Base-by-base conservation (phyloP, 2,113 vertebrate species). In the Dissostichus mawsoni region DNA sequence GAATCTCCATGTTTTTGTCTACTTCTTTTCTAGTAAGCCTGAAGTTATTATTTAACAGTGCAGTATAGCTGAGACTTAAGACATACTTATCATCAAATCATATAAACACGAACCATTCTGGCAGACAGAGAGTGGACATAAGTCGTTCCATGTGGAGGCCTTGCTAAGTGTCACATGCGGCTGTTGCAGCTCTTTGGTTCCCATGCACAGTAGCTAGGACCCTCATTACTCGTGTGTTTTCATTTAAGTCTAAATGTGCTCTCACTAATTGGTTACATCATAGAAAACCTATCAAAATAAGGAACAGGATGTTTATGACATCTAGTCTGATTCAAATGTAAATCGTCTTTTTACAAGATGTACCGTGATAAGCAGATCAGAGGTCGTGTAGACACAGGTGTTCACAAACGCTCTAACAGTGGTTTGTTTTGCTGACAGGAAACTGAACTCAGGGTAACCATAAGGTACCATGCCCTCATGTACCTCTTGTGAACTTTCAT, bases 91-190 rank as follows among this genome's bases (percentile, higher is more conserved):
- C 73, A 83, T 85, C 74, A 74, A 89, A 82, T 87, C 83, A 69
- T 78, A 78, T 74, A 92, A 88, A 85, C 58, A 73, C 7, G 41
- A 76, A 77, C 80, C 85, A 78, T 82, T 85, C 81, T 84, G 83
- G 78, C 67, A 75, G 74, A 50, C 44, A 16, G 36, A 57, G 25
- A 29, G 17, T 11, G 13, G 68, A 63, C 77, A 55, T 82, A 89
- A 90, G 77, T 85, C 61, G 62, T 87, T 87, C 89, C 87, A 91
- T 86, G 80, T 84, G 83, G 78, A 53, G 57, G 12, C 55, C 53
- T 68, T 74, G 48, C 48, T 55, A 25, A 72, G 29, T 89, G 78
- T 90, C 87, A 79, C 84, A 86, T 80, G 84, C 78, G 82, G 68
- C 59, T 78, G 67, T 78, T 83, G 76, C 11, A 76, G 57, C 59